A percentile compares a stretch with the other conserved stretches of the same genome.
phyloP scores from a whole-genome alignment of 2,888 invertebrate genomes.

The Parnassius orleans region DNA sequence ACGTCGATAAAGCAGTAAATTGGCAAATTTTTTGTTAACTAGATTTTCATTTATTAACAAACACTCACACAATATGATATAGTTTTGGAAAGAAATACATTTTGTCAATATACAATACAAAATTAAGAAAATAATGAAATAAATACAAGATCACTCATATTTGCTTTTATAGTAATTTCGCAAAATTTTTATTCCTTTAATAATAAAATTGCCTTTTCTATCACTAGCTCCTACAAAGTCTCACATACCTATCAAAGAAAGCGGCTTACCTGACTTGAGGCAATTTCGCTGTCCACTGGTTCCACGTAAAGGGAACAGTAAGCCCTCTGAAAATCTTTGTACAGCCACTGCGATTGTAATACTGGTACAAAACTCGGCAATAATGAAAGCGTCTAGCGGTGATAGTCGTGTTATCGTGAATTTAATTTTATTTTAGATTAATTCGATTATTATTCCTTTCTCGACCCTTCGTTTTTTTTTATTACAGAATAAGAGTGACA shows the following conservation, averaged over 20 bases:
- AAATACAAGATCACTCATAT: too few species aligned
- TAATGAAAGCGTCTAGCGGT: not conserved
- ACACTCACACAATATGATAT: too few species aligned
- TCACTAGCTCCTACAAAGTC: slow-evolving; percentile 33
- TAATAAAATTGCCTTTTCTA: slow-evolving; percentile 31
- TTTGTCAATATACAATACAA: too few species aligned
- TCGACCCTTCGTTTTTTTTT: too few species aligned
- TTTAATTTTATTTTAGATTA: not conserved
- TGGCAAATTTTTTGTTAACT: too few species aligned
- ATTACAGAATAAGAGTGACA: too few species aligned
- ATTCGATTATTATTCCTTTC: too few species aligned
- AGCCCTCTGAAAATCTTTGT: slow-evolving; percentile 64
- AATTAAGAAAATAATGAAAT: too few species aligned
- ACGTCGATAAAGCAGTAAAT: too few species aligned
- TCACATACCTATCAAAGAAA: slow-evolving; percentile 62
- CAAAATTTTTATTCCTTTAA: not conserved
- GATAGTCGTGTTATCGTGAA: not conserved
- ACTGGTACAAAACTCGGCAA: slow-evolving; percentile 7
- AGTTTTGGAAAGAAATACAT: too few species aligned
- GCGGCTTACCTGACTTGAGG: slow-evolving; percentile 73
- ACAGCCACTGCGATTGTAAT: slow-evolving; percentile 36
- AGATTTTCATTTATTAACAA: too few species aligned
- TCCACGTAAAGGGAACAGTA: slow-evolving; percentile 62
- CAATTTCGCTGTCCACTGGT: slow-evolving; percentile 77
- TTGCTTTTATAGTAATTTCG: not conserved